Percentiles rank a stretch among this genome's conserved stretches.
Conservation (phyloP, 2,113 vertebrate species). For the Eudyptes chrysolophus region DNA sequence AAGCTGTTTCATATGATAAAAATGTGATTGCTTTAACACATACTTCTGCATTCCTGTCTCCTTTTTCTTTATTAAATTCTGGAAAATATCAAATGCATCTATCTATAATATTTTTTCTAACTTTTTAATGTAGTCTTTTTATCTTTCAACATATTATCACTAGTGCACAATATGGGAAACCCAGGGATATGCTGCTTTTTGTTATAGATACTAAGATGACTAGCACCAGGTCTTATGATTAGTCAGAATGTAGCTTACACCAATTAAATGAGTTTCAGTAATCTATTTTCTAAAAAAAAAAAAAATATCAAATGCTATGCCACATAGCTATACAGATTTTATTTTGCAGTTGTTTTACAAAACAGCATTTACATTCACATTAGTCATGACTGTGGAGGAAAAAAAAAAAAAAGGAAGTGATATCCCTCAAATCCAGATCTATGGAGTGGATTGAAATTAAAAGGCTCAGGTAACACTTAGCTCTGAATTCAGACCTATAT, state of each 20-base stretch:
- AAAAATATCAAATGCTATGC: not conserved
- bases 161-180: not conserved
- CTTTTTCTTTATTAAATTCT: not conserved
- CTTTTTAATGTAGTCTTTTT: not conserved
- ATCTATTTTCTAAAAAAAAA: not conserved
- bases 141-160: not conserved
- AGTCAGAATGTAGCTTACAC: not conserved
- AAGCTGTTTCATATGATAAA: not conserved
- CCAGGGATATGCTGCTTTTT: not conserved
- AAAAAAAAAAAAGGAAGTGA: not conserved
- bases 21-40: not conserved
- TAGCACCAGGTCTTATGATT: not conserved
- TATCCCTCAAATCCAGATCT: not conserved
- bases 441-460: not conserved
- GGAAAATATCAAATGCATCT: not conserved
- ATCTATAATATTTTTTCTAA: not conserved
- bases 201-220: not conserved
- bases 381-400: not conserved
- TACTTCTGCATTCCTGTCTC: not conserved
- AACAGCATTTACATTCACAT: not conserved
- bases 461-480: not conserved
- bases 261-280: not conserved
- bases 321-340: not conserved
- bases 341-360: not conserved
- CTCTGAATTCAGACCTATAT: not conserved